A percentile compares a stretch with the other conserved stretches of the same genome.
Evolutionary conservation across 1,140 invertebrate species (phyloP).

Genomic region (Ganaspis sp.): DNA sequence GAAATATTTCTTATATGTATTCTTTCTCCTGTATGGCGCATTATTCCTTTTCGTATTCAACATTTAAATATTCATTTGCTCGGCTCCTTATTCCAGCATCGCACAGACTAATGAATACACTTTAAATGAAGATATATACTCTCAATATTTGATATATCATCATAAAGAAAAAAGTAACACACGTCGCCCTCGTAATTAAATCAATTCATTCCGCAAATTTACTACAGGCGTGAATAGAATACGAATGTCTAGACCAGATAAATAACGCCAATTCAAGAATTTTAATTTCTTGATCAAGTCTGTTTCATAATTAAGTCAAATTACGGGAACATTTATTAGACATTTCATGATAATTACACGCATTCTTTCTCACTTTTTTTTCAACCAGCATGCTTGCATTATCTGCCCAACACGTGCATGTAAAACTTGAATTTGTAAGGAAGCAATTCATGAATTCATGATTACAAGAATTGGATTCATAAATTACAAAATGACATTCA

Average conservation of each 20-base stretch:
- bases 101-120: too few relatives aligned
- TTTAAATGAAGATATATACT: too few relatives aligned
- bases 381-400: neutral
- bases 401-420: neutral
- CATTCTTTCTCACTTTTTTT: neutral
- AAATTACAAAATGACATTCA: too few relatives aligned
- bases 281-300: neutral
- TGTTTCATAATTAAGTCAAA: conserved; percentile 14
- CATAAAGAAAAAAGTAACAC: neutral
- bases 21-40: too few relatives aligned
- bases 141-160: too few relatives aligned
- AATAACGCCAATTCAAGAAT: neutral
- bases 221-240: neutral
- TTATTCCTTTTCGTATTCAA: too few relatives aligned
- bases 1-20: too few relatives aligned
- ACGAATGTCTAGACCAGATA: neutral
- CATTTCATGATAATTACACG: conserved; percentile 4
- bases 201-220: neutral
- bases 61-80: too few relatives aligned
- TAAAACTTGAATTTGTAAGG: too few relatives aligned
- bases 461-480: too few relatives aligned
- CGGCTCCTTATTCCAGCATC: too few relatives aligned
- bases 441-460: too few relatives aligned
- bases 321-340: conserved; percentile 3
- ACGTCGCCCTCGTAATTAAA: neutral